Evolutionary conservation across 1,140 invertebrate genomes (phyloP).

Genomic region (Conopomorpha cramerella): DNA sequence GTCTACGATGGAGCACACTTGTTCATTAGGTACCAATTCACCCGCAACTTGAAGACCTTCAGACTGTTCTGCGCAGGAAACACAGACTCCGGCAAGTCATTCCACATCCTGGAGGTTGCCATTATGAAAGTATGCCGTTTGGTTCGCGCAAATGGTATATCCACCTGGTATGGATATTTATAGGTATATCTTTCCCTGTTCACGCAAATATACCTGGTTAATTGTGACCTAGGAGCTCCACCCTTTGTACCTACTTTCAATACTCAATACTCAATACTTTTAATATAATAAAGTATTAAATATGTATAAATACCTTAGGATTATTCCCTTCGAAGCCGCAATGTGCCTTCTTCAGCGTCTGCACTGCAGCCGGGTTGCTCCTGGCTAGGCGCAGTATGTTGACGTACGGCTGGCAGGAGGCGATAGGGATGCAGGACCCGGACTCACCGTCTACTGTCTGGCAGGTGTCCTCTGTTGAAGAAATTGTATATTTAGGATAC

Average conservation of each 20-base stretch:
- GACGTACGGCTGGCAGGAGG: conserved; percentile 17
- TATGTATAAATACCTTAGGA: conserved; percentile 23
- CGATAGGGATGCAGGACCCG: conserved; percentile 23
- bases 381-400: conserved; percentile 14
- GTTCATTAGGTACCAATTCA: too few species aligned
- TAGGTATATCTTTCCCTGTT: conserved; percentile 2
- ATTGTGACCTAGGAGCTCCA: background rate
- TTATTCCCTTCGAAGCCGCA: conserved; percentile 33
- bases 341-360: conserved; percentile 21
- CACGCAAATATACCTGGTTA: background rate
- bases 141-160: too few species aligned
- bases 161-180: too few species aligned
- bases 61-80: too few species aligned
- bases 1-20: too few species aligned
- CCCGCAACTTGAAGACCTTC: too few species aligned
- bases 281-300: background rate
- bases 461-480: conserved; percentile 28
- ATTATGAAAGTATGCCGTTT: too few species aligned
- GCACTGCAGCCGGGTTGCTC: conserved; percentile 13
- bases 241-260: background rate
- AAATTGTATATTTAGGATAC: too few species aligned
- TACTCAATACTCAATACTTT: background rate
- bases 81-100: too few species aligned
- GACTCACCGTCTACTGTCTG: conserved; percentile 17
- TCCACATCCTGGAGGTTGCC: too few species aligned